These are phyloP conservation scores for Peucedramus taeniatus DNA, from an alignment of 2,113 vertebrate species.

Conservation along the genomic window DNA sequence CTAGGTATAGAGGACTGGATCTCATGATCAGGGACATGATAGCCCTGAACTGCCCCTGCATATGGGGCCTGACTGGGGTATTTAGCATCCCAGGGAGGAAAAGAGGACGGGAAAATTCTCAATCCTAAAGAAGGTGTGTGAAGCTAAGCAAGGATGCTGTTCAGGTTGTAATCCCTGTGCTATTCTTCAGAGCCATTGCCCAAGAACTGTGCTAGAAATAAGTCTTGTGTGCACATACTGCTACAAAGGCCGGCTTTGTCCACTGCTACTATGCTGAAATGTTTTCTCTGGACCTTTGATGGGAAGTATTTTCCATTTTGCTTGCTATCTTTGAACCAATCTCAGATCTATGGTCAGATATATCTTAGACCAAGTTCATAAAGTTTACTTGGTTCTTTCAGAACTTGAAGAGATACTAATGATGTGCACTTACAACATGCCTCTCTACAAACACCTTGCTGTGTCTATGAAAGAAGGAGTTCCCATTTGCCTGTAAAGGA, in stretches of 20 bases:
- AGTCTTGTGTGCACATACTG: background rate
- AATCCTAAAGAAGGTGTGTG: background rate
- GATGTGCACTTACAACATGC: background rate
- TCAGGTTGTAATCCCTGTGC: background rate
- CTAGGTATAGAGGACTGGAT: background rate
- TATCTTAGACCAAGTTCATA: background rate
- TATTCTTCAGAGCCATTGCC: background rate
- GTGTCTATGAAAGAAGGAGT: background rate
- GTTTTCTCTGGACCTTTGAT: background rate
- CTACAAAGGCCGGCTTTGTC: background rate
- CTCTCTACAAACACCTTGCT: background rate
- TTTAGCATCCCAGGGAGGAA: background rate
- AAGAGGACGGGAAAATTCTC: background rate
- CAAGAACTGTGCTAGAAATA: background rate
- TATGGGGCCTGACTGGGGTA: background rate
- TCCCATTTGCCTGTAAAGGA: background rate
- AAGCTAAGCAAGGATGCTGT: background rate
- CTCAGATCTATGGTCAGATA: background rate
- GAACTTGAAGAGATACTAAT: background rate
- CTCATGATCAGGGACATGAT: background rate
- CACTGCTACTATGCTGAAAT: background rate
- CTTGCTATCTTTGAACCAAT: background rate
- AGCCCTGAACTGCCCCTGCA: background rate
- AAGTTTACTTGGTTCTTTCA: background rate
- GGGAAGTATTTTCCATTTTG: background rate